Conservation (phyloP, 2,113 vertebrate genomes). For the Microcebus murinus region DNA sequence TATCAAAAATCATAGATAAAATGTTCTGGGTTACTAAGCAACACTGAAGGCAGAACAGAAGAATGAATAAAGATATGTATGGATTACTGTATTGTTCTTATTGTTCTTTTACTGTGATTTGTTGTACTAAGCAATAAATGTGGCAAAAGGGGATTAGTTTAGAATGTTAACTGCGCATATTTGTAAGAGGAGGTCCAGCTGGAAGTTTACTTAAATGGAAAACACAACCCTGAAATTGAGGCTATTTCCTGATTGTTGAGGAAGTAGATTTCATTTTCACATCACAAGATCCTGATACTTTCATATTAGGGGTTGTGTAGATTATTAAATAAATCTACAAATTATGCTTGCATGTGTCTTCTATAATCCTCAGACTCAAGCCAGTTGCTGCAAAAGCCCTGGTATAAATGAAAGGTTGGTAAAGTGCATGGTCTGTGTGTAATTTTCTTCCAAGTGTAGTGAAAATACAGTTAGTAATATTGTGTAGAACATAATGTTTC, state of each 20-base stretch:
- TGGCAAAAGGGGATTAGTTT: neutral
- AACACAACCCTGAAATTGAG: neutral
- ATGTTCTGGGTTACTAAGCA: neutral
- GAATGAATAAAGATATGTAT: neutral
- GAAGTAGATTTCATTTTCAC: neutral
- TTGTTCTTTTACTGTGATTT: neutral
- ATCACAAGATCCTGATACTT: neutral
- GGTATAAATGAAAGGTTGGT: neutral
- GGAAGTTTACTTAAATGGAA: neutral
- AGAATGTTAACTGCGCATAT: neutral
- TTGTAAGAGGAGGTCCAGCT: neutral
- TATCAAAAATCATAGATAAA: neutral
- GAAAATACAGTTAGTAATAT: slow-evolving; percentile 26
- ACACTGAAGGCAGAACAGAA: neutral
- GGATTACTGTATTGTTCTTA: neutral
- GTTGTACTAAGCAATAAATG: neutral
- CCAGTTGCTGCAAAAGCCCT: slow-evolving; percentile 22
- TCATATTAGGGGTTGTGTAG: neutral
- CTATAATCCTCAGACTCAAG: neutral
- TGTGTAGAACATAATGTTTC: neutral
- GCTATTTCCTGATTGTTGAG: neutral
- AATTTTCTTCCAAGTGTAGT: slow-evolving; percentile 15
- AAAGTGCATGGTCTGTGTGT: neutral
- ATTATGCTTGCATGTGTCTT: neutral
- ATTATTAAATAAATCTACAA: slow-evolving; percentile 26